A percentile compares a stretch with the other conserved stretches of the same genome.
These are phyloP conservation scores for Mohoua ochrocephala DNA, from an alignment of 2,113 vertebrate genomes.

Conservation along the genomic window DNA sequence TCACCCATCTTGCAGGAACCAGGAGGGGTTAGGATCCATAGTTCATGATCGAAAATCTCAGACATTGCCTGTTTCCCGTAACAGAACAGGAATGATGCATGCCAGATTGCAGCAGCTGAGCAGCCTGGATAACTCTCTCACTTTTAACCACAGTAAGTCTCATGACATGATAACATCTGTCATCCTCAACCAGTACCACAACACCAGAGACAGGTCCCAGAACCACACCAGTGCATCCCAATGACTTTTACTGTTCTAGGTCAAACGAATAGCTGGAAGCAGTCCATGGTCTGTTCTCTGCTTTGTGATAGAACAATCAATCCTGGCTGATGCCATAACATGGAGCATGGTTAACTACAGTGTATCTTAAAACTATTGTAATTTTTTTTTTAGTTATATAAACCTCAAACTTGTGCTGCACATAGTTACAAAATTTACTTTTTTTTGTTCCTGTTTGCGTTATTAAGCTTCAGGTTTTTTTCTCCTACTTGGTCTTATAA, in stretches of 20 bases:
- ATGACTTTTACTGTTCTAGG: slow-evolving; percentile 66
- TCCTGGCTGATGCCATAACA: slow-evolving; percentile 54
- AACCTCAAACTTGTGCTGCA: not conserved
- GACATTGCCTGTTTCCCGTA: slow-evolving; percentile 99
- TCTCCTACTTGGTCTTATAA: not conserved
- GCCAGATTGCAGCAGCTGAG: slow-evolving; percentile 99
- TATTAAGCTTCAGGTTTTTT: not conserved
- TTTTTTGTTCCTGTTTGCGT: not conserved
- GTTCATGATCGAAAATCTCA: slow-evolving; percentile 99
- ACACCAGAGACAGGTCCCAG: slow-evolving; percentile 64
- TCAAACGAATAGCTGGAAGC: slow-evolving; percentile 7
- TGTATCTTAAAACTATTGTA: not conserved
- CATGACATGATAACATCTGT: slow-evolving; percentile 67
- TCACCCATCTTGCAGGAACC: slow-evolving; percentile 93
- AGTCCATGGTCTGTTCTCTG: not conserved
- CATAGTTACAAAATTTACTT: not conserved
- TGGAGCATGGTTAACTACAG: slow-evolving; percentile 45
- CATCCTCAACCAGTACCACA: slow-evolving; percentile 63
- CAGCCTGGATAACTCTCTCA: slow-evolving; percentile 99
- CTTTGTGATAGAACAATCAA: not conserved
- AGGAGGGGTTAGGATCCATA: slow-evolving; percentile 95
- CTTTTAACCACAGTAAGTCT: slow-evolving; percentile 99
- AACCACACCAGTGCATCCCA: slow-evolving; percentile 60
- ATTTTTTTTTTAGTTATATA: not conserved
- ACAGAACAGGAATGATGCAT: slow-evolving; percentile 98